Conservation (phyloP, 2,888 invertebrate species). For the Pristionchus japonicus region DNA sequence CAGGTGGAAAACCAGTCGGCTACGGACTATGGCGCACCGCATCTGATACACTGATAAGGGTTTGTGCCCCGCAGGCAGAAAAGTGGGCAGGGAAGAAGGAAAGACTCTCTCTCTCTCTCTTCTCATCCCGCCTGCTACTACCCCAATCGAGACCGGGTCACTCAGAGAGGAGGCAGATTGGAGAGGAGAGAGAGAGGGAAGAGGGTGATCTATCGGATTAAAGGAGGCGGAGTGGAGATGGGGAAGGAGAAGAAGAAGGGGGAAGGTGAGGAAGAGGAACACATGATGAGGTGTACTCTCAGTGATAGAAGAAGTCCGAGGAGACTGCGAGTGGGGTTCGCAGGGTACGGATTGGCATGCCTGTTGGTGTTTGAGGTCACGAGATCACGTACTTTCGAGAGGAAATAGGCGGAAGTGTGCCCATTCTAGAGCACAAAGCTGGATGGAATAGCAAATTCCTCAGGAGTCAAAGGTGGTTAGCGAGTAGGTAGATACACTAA, state of each 20-base stretch:
- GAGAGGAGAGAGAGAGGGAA: neutral
- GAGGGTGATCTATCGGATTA: slow-evolving; percentile 36
- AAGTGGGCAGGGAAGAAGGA: neutral
- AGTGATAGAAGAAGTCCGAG: neutral
- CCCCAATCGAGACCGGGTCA: slow-evolving; percentile 35
- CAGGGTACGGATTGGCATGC: neutral
- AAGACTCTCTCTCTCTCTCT: neutral
- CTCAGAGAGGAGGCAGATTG: slow-evolving; percentile 26
- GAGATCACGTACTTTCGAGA: no score
- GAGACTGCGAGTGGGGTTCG: neutral
- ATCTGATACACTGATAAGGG: neutral
- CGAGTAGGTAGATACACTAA: neutral
- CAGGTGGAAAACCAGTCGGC: neutral
- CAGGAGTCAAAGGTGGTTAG: neutral
- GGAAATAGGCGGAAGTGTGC: neutral
- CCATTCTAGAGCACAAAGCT: neutral
- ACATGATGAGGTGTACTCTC: slow-evolving; percentile 36
- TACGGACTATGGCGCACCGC: neutral
- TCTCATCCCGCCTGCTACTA: neutral
- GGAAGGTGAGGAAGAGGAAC: slow-evolving; percentile 31
- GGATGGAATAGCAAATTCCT: no score
- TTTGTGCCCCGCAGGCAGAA: neutral
- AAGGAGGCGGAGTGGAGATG: neutral
- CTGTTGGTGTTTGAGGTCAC: neutral
- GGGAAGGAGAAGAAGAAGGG: neutral